Conservation (phyloP, 2,797 vertebrate genomes). For the Yasuhikotakia modesta region DNA sequence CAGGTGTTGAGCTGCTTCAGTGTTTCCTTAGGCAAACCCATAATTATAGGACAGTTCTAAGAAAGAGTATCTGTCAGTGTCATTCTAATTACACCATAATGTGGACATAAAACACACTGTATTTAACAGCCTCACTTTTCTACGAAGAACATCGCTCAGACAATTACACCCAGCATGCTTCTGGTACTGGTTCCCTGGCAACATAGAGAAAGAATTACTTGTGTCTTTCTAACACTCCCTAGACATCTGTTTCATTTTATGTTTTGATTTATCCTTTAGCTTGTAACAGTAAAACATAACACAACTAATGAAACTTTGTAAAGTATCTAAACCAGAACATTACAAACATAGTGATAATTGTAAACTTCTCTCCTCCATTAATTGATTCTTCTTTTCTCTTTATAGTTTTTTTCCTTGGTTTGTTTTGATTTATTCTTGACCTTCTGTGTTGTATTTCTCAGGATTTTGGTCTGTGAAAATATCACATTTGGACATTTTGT, state of each 20-base stretch:
- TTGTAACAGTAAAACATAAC: not conserved
- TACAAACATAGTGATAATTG: too few relatives aligned
- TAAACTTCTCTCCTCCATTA: too few relatives aligned
- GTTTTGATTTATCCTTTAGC: not conserved
- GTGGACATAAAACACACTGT: conserved; percentile 3
- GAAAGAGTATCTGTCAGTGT: conserved; percentile 26
- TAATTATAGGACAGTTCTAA: conserved; percentile 25
- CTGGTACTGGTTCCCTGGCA: conserved; percentile 12
- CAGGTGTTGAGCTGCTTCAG: not conserved
- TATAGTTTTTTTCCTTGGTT: too few relatives aligned
- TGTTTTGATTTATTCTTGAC: not conserved
- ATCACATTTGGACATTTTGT: not conserved
- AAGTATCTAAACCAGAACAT: not conserved
- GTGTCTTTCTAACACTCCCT: not conserved
- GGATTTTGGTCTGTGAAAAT: not conserved
- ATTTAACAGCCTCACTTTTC: not conserved
- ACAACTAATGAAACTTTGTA: not conserved
- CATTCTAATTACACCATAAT: conserved; percentile 27
- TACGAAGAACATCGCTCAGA: not conserved
- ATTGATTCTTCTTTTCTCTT: too few relatives aligned
- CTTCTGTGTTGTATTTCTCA: not conserved
- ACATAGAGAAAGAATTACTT: not conserved
- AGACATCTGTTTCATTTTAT: not conserved
- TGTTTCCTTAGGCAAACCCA: not conserved
- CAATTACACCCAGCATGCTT: conserved; percentile 1